phyloP scores from a whole-genome alignment of 2,888 invertebrate species.

The Unio pictorum region DNA sequence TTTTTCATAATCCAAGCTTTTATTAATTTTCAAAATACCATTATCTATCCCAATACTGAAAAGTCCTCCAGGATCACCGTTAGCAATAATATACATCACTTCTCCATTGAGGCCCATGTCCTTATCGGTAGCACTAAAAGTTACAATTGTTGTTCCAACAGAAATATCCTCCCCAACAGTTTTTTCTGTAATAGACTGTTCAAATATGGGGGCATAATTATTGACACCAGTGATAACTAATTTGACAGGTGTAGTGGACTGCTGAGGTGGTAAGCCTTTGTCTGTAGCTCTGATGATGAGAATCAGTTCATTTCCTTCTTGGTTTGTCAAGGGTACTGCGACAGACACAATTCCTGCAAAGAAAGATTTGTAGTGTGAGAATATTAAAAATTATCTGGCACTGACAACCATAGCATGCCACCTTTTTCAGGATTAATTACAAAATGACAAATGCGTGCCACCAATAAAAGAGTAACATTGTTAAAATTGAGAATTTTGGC shows the following conservation, averaged over 20 bases:
- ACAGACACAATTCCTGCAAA: slow-evolving; percentile 80
- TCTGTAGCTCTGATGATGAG: slow-evolving; percentile 85
- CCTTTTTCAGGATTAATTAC: too few species aligned
- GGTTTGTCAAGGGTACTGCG: slow-evolving; percentile 76
- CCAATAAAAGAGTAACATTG: too few species aligned
- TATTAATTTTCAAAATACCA: slow-evolving; percentile 85
- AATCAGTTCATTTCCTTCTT: slow-evolving; percentile 75
- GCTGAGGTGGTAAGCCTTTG: slow-evolving; percentile 89
- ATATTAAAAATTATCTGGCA: slow-evolving; percentile 3
- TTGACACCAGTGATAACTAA: slow-evolving; percentile 83
- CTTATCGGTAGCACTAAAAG: slow-evolving; percentile 86
- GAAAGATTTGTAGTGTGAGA: slow-evolving; percentile 7
- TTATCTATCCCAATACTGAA: slow-evolving; percentile 84
- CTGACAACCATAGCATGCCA: neutral
- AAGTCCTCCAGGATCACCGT: slow-evolving; percentile 84
- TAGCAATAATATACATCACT: slow-evolving; percentile 78
- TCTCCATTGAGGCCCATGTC: slow-evolving; percentile 93
- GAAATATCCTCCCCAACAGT: slow-evolving; percentile 93
- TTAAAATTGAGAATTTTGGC: too few species aligned
- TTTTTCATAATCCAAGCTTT: slow-evolving; percentile 88
- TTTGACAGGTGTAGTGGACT: slow-evolving; percentile 80
- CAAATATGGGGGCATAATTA: slow-evolving; percentile 84
- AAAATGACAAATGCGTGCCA: too few species aligned
- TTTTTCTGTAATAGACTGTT: slow-evolving; percentile 81
- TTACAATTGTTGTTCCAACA: slow-evolving; percentile 84